phyloP scores from a whole-genome alignment of 2,888 invertebrate species.

The Netelia fuscicornis region DNA sequence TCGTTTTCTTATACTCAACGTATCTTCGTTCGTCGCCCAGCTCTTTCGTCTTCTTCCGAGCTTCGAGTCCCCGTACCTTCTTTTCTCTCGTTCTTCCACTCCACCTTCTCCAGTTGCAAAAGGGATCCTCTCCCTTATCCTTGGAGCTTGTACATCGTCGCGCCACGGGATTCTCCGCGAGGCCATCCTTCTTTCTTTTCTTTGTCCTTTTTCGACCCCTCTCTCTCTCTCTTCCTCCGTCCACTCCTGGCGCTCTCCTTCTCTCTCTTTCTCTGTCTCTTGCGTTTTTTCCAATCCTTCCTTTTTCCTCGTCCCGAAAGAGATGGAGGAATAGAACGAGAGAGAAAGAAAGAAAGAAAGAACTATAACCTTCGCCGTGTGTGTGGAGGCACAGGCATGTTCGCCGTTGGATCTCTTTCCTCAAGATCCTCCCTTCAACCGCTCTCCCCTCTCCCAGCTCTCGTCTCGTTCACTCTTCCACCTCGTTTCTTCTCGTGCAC shows the following conservation, averaged over 20 bases:
- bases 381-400: slow-evolving; percentile 40
- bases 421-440: slow-evolving; percentile 59
- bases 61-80: slow-evolving; percentile 59
- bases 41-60: slow-evolving; percentile 63
- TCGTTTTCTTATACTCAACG: slow-evolving; percentile 63
- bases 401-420: slow-evolving; percentile 54
- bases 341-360: slow-evolving; percentile 13
- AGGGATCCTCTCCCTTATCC: slow-evolving; percentile 63
- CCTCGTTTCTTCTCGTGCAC: slow-evolving; percentile 68
- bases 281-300: slow-evolving; percentile 48
- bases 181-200: slow-evolving; percentile 61
- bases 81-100: slow-evolving; percentile 19
- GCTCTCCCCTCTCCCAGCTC: slow-evolving; percentile 37
- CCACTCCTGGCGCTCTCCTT: slow-evolving; percentile 52
- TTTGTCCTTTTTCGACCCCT: slow-evolving; percentile 65
- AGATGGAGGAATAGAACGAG: slow-evolving; percentile 21
- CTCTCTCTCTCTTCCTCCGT: slow-evolving; percentile 53
- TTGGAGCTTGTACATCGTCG: slow-evolving; percentile 63
- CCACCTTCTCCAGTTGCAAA: slow-evolving; percentile 59
- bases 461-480: slow-evolving; percentile 54
- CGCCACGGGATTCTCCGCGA: slow-evolving; percentile 59
- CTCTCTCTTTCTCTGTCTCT: slow-evolving; percentile 54
- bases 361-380: slow-evolving; percentile 40
- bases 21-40: slow-evolving; percentile 23
- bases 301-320: slow-evolving; percentile 52